Evolutionary conservation across 2,888 invertebrate species (phyloP), one percentile per base, ranked within the genome.

Genomic region (Hofmannophila pseudospretella): DNA sequence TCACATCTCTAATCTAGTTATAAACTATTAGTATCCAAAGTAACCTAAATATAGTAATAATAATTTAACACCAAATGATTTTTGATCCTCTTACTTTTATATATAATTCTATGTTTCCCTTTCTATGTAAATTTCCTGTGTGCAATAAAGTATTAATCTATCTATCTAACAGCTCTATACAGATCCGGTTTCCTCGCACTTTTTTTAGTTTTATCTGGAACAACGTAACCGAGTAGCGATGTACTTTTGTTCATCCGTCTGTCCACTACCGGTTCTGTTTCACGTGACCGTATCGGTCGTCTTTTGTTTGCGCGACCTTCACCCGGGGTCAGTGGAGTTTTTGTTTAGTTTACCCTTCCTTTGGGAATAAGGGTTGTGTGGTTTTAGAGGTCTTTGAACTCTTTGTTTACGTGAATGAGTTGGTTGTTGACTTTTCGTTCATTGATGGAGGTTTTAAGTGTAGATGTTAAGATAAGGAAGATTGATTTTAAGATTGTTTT

Each of bases 141-240:
- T n/a, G n/a, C n/a, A n/a, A n/a, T n/a, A n/a, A n/a, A n/a, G n/a
- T n/a, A n/a, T n/a, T n/a, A n/a, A n/a, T n/a, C n/a, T n/a, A n/a
- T n/a, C n/a, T n/a, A n/a, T n/a, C n/a, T 22, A 16, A 23, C 73
- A 62, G 16, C 81, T 80, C 74, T 55, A 49, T 52, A 60, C 0
- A 54, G 1, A 43, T 49, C 51, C 44, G 49, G 53, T 54, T 58
- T 61, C 62, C 63, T 57, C 41, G 39, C 30, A 36, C 33, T 39
- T 63, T 56, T 51, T 56, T 54, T 53, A 51, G 60, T 72, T 77
- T 74, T 66, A 58, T 63, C 66, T 71, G 59, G 56, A 50, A 45
- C 51, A 53, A 61, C 69, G 78, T 76, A 77, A 72, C 68, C 67
- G 73, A 69, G 81, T 76, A 71, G 76, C 77, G 59, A 59, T 69